A percentile compares a stretch with the other conserved stretches of the same genome.
Conservation (phyloP, 2,888 invertebrate genomes). For the Labia minor region DNA sequence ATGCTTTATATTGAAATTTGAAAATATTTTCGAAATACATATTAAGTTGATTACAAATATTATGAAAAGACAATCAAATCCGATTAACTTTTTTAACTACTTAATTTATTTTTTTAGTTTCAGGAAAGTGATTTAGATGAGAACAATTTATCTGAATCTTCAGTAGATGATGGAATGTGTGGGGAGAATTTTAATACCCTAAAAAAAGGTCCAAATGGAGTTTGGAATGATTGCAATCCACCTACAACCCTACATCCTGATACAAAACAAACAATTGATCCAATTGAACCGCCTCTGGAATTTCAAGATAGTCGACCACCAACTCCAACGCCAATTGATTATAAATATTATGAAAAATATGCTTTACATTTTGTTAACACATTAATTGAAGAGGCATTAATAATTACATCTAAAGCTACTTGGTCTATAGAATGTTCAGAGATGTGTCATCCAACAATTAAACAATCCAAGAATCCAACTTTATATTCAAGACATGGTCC, state of each 20-base stretch:
- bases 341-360: constrained; percentile 35
- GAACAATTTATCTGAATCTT: constrained; percentile 64
- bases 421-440: constrained; percentile 30
- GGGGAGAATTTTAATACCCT: constrained; percentile 60
- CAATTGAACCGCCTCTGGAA: constrained; percentile 75
- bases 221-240: constrained; percentile 38
- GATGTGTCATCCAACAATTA: constrained; percentile 27
- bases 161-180: constrained; percentile 52
- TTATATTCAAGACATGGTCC: constrained; percentile 26
- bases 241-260: constrained; percentile 24
- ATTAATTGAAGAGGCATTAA: constrained; percentile 41
- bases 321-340: constrained; percentile 16
- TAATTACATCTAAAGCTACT: constrained; percentile 36
- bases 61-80: too few species aligned
- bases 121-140: constrained; percentile 75
- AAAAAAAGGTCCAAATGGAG: constrained; percentile 61
- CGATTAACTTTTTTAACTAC: too few species aligned
- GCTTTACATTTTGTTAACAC: constrained; percentile 39
- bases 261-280: constrained; percentile 32
- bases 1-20: background rate
- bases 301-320: constrained; percentile 56
- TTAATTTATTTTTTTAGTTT: constrained; percentile 51
- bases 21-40: too few species aligned
- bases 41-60: too few species aligned
- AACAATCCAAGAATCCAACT: constrained; percentile 20